Evolutionary conservation across 1,140 invertebrate genomes (phyloP).

Genomic region (Tetramorium parvispinum): DNA sequence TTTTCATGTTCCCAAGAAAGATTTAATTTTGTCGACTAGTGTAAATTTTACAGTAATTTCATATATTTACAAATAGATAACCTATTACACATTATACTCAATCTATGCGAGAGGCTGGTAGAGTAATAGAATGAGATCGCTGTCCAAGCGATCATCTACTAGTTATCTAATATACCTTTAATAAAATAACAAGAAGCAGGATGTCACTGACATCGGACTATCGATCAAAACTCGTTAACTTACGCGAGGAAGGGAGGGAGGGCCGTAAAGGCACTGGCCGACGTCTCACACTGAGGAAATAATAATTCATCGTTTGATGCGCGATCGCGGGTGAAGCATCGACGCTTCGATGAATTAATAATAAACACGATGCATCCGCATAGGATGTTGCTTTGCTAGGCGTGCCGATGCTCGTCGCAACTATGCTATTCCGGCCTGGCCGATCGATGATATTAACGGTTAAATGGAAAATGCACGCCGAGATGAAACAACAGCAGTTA

Average conservation of each 20-base stretch:
- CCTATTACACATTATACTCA: background rate
- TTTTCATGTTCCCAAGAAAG: background rate
- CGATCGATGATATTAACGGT: conserved; percentile 71
- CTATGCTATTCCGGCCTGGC: background rate
- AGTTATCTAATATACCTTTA: conserved; percentile 19
- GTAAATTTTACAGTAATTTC: background rate
- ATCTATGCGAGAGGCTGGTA: background rate
- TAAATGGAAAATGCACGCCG: conserved; percentile 65
- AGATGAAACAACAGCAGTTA: conserved; percentile 39
- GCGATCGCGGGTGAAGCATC: conserved; percentile 55
- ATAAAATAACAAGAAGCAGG: conserved; percentile 32
- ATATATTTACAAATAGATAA: background rate
- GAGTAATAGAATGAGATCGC: conserved; percentile 6
- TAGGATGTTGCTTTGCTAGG: conserved; percentile 39
- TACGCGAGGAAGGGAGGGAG: background rate
- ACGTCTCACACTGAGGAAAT: conserved; percentile 43
- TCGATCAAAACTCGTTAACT: conserved; percentile 60
- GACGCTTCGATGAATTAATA: conserved; percentile 68
- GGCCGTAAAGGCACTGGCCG: conserved; percentile 38
- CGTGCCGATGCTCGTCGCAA: conserved; percentile 28
- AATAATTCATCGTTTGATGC: conserved; percentile 64
- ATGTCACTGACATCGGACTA: conserved; percentile 53
- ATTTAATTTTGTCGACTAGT: background rate
- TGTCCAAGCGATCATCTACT: background rate
- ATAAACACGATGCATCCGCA: conserved; percentile 59